Conservation (phyloP, 2,113 vertebrate genomes). For the Crocuta crocuta region DNA sequence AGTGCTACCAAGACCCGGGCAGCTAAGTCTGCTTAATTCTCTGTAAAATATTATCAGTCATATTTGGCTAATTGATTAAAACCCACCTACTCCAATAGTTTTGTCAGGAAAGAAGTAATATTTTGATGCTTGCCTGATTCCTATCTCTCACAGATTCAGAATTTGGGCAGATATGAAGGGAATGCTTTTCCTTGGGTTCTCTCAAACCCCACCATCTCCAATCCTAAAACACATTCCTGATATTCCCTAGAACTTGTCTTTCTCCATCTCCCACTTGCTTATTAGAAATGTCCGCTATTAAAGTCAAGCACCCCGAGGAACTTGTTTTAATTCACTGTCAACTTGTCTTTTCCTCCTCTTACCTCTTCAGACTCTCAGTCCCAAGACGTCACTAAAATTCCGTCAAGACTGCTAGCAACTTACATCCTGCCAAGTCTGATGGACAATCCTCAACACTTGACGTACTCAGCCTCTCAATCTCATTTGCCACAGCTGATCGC, state of each 20-base stretch:
- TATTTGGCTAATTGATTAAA: neutral
- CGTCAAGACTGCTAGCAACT: neutral
- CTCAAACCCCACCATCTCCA: neutral
- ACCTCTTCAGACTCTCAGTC: neutral
- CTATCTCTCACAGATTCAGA: neutral
- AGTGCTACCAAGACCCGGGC: neutral
- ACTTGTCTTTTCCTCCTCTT: neutral
- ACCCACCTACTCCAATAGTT: neutral
- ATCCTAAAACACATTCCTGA: neutral
- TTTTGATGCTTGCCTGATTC: neutral
- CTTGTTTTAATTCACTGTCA: neutral
- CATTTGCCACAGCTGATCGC: neutral
- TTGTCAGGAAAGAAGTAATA: constrained; percentile 3
- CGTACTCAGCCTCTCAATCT: neutral
- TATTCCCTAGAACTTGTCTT: neutral
- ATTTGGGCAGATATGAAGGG: neutral
- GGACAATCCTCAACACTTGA: neutral
- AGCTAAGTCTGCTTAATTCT: neutral
- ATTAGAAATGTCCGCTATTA: neutral
- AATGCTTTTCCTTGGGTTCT: neutral
- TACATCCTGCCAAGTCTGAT: neutral
- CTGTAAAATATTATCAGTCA: neutral
- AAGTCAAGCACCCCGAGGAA: neutral
- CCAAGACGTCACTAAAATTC: neutral
- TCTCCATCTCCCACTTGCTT: neutral